Conservation (phyloP, 1,140 invertebrate species). For the Zaprionus nigranus region DNA sequence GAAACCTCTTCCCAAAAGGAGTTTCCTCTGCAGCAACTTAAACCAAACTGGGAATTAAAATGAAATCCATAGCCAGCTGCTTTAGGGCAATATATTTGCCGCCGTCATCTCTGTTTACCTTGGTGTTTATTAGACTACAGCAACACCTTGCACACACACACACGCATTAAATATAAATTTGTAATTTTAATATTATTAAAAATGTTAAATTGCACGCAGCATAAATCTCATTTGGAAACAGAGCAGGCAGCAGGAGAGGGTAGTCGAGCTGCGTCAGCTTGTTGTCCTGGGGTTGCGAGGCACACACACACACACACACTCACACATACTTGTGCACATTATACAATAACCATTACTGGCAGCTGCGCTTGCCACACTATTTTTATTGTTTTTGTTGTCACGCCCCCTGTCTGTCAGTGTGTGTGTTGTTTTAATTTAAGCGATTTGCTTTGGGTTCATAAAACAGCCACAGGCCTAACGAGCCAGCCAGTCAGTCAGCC, state of each 20-base stretch:
- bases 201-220: slow-evolving; percentile 76
- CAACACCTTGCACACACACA: slow-evolving; percentile 51
- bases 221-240: slow-evolving; percentile 70
- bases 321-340: slow-evolving; percentile 37
- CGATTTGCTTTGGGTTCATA: slow-evolving; percentile 67
- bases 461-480: slow-evolving; percentile 61
- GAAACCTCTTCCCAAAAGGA: not conserved
- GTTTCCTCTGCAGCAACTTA: not conserved
- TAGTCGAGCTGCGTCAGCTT: slow-evolving; percentile 60
- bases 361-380: slow-evolving; percentile 78
- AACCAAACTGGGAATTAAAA: not conserved
- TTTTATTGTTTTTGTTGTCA: slow-evolving; percentile 70
- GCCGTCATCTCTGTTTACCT: not conserved
- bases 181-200: slow-evolving; percentile 82
- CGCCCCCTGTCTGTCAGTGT: slow-evolving; percentile 19
- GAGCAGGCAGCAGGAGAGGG: slow-evolving; percentile 1
- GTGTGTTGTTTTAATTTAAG: slow-evolving; percentile 77
- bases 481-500: slow-evolving; percentile 24
- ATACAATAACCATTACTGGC: slow-evolving; percentile 70
- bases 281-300: slow-evolving; percentile 55
- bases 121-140: slow-evolving; percentile 70
- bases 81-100: slow-evolving; percentile 21
- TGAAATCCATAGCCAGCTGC: not conserved
- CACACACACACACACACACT: slow-evolving; percentile 22
- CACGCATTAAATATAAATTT: slow-evolving; percentile 67